These are phyloP conservation scores for Haemorhous mexicanus DNA, from an alignment of 2,113 vertebrate genomes.

Conservation along the genomic window DNA sequence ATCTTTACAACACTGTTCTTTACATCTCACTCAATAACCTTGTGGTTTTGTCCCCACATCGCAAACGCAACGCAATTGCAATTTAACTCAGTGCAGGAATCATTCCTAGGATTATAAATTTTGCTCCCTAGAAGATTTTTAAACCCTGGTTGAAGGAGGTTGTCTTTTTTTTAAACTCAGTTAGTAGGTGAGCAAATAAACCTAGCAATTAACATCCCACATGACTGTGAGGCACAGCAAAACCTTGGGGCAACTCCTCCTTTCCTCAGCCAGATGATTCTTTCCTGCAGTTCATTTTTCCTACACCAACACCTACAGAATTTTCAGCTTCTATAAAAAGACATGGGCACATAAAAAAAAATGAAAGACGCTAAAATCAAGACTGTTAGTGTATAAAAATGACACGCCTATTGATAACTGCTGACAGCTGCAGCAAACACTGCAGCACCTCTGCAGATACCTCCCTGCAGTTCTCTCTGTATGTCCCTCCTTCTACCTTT, in stretches of 20 bases:
- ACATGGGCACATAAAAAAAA: fast-evolving
- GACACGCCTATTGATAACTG: fast-evolving
- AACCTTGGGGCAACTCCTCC: neutral
- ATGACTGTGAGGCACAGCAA: neutral
- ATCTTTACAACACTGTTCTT: neutral
- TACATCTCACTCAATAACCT: neutral
- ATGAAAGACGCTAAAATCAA: neutral
- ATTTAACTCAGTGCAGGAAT: neutral
- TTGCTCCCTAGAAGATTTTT: neutral
- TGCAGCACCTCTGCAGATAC: neutral
- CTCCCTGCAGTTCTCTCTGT: neutral
- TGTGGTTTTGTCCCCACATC: neutral
- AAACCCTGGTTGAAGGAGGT: neutral
- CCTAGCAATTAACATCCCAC: neutral
- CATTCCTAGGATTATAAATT: neutral
- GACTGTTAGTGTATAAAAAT: neutral
- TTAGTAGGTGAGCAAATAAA: neutral
- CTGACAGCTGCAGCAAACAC: neutral
- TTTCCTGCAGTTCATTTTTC: neutral
- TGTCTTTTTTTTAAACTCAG: neutral
- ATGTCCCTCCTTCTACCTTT: neutral
- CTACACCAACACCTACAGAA: neutral
- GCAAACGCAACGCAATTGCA: neutral
- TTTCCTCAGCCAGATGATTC: neutral
- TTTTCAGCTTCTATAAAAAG: neutral